Evolutionary conservation across 2,113 vertebrate genomes (phyloP), one percentile per base, ranked within the genome.

Genomic region (Azemiops feae): DNA sequence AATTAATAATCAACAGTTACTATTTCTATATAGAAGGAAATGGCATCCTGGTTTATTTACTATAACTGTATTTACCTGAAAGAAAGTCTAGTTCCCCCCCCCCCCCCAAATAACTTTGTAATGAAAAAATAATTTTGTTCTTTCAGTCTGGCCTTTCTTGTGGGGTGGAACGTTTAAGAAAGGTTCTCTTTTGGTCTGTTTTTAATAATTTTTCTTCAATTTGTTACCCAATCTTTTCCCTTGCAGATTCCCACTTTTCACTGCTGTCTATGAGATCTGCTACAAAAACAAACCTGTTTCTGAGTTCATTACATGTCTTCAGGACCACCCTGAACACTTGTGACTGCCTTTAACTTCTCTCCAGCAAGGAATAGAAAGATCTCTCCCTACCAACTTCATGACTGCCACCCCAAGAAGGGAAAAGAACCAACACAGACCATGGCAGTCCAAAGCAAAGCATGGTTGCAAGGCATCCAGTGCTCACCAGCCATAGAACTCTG

Each of bases 251-350:
- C 99, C 99, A 27, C 98, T 99, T 88, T 99, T 99, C 97, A 99
- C 97, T 1, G 99, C 98, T 0, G 98, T 99, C 60, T 98, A 99
- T 94, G 97, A 96, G 97, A 98, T 99, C 96, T 99, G 99, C 97
- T 99, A 98, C 0, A 96, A 98, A 93, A 95, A 97, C 91, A 99
- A 98, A 95, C 98, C 98, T 0, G 98, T 99, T 16, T 94, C 96
- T 16, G 99, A 99, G 88, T 98, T 99, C 96, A 98, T 99, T 97
- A 95, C 6, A 14, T 99, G 99, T 92, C 98, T 99, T 93, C 99
- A 99, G 97, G 98, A 98, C 97, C 99, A 99, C 95, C 99, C 99
- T 2, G 98, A 98, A 91, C 99, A 99, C 96, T 97, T 98, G 95
- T 99, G 92, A 98, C 81, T 0, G 23, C 91, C 18, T 93, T 92